These are phyloP conservation scores for Rhyacophila evoluta DNA, from an alignment of 2,888 invertebrate species.

Conservation along the genomic window DNA sequence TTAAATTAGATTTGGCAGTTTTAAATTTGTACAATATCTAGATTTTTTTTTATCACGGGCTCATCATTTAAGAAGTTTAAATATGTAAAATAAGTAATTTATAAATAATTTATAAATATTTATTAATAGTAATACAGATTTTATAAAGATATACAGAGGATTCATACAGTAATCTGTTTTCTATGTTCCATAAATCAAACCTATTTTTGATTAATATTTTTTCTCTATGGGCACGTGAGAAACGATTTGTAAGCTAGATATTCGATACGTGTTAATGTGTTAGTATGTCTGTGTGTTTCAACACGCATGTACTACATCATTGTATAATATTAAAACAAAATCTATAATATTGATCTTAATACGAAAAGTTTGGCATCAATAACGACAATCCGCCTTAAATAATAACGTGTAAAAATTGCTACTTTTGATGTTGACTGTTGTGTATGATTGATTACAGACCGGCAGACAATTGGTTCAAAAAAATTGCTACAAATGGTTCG, in stretches of 20 bases:
- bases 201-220: background rate
- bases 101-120: no score
- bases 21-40: no score
- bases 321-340: constrained; percentile 2
- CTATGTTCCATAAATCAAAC: background rate
- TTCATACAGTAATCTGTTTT: background rate
- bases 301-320: background rate
- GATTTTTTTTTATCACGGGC: no score
- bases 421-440: background rate
- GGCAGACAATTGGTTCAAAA: constrained; percentile 2
- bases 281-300: background rate
- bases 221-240: background rate
- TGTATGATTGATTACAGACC: background rate
- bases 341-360: background rate
- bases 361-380: background rate
- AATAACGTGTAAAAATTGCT: background rate
- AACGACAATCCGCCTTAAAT: background rate
- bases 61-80: no score
- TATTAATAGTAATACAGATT: no score
- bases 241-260: background rate
- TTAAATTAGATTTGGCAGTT: no score
- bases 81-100: no score
- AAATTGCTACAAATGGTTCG: background rate
- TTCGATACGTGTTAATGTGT: background rate
- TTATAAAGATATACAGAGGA: no score